These are phyloP conservation scores for Thalassoma bifasciatum DNA, from an alignment of 2,113 vertebrate genomes.

Conservation along the genomic window DNA sequence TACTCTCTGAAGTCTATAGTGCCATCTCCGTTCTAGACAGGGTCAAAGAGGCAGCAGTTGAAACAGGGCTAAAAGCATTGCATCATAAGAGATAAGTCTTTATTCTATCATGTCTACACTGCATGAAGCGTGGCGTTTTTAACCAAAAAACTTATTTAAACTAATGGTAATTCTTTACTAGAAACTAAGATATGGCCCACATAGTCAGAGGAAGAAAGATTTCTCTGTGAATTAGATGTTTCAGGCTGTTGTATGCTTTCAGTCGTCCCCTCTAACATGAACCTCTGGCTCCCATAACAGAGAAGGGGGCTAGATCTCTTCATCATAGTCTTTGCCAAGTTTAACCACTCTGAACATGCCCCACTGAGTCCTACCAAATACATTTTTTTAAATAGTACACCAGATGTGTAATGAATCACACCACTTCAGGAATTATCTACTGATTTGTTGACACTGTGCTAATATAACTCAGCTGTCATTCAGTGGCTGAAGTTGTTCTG, in stretches of 20 bases:
- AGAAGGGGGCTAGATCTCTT: not conserved
- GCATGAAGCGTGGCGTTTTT: not conserved
- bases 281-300: not conserved
- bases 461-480: not conserved
- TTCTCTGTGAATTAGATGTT: not conserved
- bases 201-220: not conserved
- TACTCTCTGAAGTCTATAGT: slow-evolving; percentile 99
- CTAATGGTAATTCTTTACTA: not conserved
- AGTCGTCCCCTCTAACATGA: not conserved
- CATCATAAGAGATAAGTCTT: not conserved
- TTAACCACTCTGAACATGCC: slow-evolving; percentile 1
- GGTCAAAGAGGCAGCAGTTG: slow-evolving; percentile 9
- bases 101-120: not conserved
- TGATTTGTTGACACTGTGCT: not conserved
- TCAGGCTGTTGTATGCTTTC: not conserved
- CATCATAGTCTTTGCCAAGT: not conserved
- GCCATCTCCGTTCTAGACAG: slow-evolving; percentile 90
- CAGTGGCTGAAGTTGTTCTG: not conserved
- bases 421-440: too few species aligned
- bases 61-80: not conserved
- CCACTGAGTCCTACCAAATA: not conserved
- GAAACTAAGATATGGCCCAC: not conserved
- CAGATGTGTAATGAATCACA: not conserved
- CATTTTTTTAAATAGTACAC: not conserved
- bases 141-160: not conserved